A percentile compares a stretch with the other conserved stretches of the same genome.
Evolutionary conservation across 2,113 vertebrate species (phyloP).

Genomic region (Climacteris rufus): DNA sequence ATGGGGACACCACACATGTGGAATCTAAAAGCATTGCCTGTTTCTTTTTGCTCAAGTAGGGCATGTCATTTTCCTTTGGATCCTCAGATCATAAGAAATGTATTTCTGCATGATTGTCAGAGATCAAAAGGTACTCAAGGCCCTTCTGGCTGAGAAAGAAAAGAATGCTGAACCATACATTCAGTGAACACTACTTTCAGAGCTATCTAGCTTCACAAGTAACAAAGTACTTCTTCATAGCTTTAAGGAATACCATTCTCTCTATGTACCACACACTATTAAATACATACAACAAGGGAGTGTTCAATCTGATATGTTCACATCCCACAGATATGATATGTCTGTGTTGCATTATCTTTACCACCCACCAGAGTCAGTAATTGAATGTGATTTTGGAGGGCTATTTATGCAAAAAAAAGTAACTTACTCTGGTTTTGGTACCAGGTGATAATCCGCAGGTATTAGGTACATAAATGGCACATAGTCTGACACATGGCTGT

Average conservation of each 20-base stretch:
- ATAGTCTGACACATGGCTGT: rapidly evolving
- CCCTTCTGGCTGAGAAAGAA: neutral
- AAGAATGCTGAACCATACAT: neutral
- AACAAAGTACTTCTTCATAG: neutral
- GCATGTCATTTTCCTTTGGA: neutral
- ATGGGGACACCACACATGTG: rapidly evolving
- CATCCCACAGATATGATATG: neutral
- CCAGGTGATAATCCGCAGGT: neutral
- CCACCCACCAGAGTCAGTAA: neutral
- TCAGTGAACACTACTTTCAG: neutral
- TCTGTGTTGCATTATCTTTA: neutral
- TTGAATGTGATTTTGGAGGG: neutral
- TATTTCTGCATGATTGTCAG: neutral
- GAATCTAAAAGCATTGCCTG: neutral
- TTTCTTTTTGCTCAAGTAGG: neutral
- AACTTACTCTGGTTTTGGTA: neutral
- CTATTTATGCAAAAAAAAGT: neutral
- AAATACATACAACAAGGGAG: neutral
- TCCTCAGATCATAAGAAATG: neutral
- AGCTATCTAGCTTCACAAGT: neutral
- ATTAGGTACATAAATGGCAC: neutral
- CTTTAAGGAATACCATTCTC: neutral
- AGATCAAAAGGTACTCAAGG: neutral
- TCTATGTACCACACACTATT: neutral
- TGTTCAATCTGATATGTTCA: neutral